phyloP scores from a whole-genome alignment of 1,140 invertebrate genomes.

The Drosophila malerkotliana region DNA sequence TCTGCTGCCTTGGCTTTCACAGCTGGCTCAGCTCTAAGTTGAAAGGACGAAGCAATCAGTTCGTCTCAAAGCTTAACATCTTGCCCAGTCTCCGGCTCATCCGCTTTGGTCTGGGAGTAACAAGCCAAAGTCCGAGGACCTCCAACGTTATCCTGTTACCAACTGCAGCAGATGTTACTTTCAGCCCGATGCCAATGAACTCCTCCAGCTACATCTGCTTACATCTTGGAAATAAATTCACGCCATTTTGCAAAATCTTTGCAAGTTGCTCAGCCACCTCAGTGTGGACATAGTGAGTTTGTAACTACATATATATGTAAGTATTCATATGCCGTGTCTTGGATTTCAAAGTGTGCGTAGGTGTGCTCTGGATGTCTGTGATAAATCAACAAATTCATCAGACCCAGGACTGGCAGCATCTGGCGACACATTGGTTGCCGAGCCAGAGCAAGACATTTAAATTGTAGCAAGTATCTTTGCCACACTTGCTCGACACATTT shows the following conservation, averaged over 20 bases:
- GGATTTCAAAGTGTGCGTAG: conserved; percentile 52
- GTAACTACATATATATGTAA: conserved; percentile 2
- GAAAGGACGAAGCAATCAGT: conserved; percentile 50
- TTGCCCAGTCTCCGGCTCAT: conserved; percentile 33
- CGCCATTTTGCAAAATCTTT: conserved; percentile 72
- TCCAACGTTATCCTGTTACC: conserved; percentile 29
- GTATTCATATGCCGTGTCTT: conserved; percentile 56
- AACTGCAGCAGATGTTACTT: conserved; percentile 59
- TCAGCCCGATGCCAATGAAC: conserved; percentile 70
- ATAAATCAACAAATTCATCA: conserved; percentile 81
- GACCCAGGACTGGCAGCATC: conserved; percentile 50
- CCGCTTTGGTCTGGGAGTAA: conserved; percentile 16
- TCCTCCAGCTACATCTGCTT: conserved; percentile 38
- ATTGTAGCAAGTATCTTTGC: conserved; percentile 1
- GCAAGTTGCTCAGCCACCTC: conserved; percentile 35
- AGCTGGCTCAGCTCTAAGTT: conserved; percentile 24
- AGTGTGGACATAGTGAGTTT: conserved; percentile 15
- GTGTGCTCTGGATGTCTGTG: conserved; percentile 51
- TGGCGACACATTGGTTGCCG: conserved; percentile 35
- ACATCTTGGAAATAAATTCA: conserved; percentile 69
- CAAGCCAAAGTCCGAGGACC: conserved; percentile 23
- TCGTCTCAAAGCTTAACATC: conserved; percentile 38
- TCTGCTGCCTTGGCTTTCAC: conserved; percentile 26
- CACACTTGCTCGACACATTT: neutral
- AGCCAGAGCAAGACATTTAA: conserved; percentile 10